These are phyloP conservation scores for Pampusana beccarii DNA, from an alignment of 2,113 vertebrate genomes.

Conservation along the genomic window DNA sequence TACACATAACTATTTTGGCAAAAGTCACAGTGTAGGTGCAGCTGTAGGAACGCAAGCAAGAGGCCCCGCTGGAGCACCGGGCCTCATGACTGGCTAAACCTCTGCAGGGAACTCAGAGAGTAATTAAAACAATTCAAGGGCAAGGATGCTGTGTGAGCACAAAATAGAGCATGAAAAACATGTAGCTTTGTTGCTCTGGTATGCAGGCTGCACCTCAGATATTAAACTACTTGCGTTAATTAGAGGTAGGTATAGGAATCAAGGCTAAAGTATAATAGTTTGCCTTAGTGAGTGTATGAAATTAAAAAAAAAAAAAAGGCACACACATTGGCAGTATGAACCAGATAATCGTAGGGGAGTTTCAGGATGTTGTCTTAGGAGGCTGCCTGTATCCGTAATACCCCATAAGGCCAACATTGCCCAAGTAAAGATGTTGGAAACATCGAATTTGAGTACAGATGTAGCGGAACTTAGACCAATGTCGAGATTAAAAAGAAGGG, in stretches of 20 bases:
- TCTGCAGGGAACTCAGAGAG: not conserved
- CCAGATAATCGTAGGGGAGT: not conserved
- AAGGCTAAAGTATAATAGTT: not conserved
- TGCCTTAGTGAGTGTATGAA: not conserved
- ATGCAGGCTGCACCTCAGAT: not conserved
- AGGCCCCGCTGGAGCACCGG: not conserved
- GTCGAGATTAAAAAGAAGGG: no score
- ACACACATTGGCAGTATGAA: not conserved
- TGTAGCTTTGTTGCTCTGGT: not conserved
- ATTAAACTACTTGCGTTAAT: not conserved
- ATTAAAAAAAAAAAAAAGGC: not conserved
- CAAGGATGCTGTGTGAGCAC: not conserved
- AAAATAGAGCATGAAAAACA: not conserved
- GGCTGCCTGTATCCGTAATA: not conserved
- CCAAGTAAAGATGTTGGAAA: not conserved
- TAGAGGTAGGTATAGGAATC: not conserved
- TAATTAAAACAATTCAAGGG: not conserved
- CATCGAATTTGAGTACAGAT: not conserved
- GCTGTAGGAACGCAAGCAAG: not conserved
- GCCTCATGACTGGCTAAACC: not conserved
- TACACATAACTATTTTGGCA: not conserved
- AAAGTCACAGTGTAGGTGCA: not conserved
- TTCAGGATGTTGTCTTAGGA: not conserved
- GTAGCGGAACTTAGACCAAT: not conserved
- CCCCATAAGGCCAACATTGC: not conserved